These are phyloP conservation scores for Yponomeuta plumbellus DNA, from an alignment of 2,888 invertebrate genomes.

Conservation along the genomic window DNA sequence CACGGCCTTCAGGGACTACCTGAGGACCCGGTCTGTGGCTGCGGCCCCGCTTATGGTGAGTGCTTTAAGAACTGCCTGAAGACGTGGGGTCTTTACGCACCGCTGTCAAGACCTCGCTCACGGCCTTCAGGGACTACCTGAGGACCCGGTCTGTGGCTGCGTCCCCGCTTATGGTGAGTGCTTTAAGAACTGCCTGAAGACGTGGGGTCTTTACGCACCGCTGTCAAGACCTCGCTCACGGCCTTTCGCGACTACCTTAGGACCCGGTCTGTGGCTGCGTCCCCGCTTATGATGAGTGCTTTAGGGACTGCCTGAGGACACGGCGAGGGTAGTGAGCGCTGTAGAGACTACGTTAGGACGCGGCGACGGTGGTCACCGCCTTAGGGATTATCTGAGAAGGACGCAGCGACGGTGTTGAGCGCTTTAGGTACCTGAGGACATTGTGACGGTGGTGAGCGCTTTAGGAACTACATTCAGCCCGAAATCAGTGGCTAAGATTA, in stretches of 20 bases:
- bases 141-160: constrained; percentile 86
- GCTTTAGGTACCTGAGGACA: constrained; percentile 48
- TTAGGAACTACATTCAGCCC: too few relatives aligned
- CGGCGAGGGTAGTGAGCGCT: constrained; percentile 45
- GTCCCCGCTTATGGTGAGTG: constrained; percentile 79
- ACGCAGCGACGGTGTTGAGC: constrained; percentile 3
- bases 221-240: constrained; percentile 84
- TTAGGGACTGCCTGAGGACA: background rate
- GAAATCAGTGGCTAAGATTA: too few relatives aligned
- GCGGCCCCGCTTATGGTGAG: constrained; percentile 81
- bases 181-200: background rate
- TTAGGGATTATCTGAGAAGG: constrained; percentile 86
- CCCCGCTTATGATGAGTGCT: constrained; percentile 78
- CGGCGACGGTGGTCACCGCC: constrained; percentile 58
- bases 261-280: constrained; percentile 85
- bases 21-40: constrained; percentile 85
- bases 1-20: constrained; percentile 86
- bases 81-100: too few relatives aligned
- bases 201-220: too few relatives aligned
- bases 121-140: constrained; percentile 87
- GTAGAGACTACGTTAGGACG: background rate
- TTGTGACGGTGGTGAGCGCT: too few relatives aligned
- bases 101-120: constrained; percentile 84
- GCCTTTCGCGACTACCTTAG: constrained; percentile 88
- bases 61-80: background rate